A percentile compares a stretch with the other conserved stretches of the same genome.
Conservation (phyloP, 2,797 vertebrate species). For the Bradypus variegatus region DNA sequence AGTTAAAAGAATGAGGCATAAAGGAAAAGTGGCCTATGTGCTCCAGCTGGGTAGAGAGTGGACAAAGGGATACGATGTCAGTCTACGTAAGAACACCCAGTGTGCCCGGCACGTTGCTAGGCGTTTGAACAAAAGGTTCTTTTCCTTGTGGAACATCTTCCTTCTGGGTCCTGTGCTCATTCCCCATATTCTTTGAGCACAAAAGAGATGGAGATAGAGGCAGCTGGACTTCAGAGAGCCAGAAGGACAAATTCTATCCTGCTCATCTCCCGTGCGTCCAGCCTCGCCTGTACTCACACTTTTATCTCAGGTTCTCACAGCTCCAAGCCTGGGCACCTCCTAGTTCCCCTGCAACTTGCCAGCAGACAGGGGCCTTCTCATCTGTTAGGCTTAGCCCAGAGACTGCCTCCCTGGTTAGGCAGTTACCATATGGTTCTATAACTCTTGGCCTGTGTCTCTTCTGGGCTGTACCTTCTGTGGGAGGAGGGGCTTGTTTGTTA, state of each 20-base stretch:
- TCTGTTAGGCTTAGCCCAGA: neutral
- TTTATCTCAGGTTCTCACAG: neutral
- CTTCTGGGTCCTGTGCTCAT: neutral
- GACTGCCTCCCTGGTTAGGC: neutral
- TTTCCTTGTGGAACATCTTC: no score
- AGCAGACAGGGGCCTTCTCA: neutral
- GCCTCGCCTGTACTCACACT: neutral
- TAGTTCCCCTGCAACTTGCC: neutral
- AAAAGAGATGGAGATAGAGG: neutral
- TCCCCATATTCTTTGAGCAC: neutral
- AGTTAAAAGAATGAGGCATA: neutral
- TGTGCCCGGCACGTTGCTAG: no score
- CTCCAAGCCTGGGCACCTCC: neutral
- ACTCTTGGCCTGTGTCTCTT: neutral
- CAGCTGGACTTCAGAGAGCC: neutral
- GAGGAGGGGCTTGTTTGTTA: neutral
- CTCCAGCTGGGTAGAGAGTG: accelerated
- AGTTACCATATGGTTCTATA: neutral
- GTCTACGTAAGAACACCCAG: neutral
- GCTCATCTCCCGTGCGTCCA: neutral
- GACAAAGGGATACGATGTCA: neutral
- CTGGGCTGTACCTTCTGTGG: neutral
- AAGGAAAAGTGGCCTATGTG: neutral
- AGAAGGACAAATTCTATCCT: neutral
- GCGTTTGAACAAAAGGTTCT: neutral